Conservation (phyloP, 2,888 invertebrate species). For the Patella caerulea region DNA sequence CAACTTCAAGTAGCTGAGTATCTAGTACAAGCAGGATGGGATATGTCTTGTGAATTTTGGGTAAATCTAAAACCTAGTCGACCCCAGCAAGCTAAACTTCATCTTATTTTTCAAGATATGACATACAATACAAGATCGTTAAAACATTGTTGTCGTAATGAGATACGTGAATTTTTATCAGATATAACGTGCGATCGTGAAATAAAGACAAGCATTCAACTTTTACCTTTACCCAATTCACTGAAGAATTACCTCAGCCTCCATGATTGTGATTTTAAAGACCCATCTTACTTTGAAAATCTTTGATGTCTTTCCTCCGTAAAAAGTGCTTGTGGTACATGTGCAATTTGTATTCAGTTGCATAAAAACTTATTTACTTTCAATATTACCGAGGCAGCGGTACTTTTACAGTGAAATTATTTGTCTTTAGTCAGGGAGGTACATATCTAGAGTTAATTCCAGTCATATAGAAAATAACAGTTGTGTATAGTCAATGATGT, state of each 20-base stretch:
- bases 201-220: slow-evolving; percentile 11
- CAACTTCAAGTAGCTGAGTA: slow-evolving; percentile 43
- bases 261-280: slow-evolving; percentile 17
- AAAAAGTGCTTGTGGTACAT: too few relatives aligned
- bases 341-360: too few relatives aligned
- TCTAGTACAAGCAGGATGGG: slow-evolving; percentile 56
- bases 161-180: slow-evolving; percentile 2
- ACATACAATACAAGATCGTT: slow-evolving; percentile 11
- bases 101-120: slow-evolving; percentile 31
- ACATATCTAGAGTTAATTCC: too few relatives aligned
- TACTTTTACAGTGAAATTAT: too few relatives aligned
- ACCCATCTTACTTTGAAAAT: background rate
- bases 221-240: slow-evolving; percentile 17
- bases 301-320: too few relatives aligned
- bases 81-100: slow-evolving; percentile 33
- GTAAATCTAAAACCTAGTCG: slow-evolving; percentile 40
- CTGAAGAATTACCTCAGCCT: slow-evolving; percentile 19
- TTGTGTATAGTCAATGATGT: too few relatives aligned
- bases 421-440: too few relatives aligned
- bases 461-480: too few relatives aligned
- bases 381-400: too few relatives aligned
- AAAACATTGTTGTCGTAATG: slow-evolving; percentile 8
- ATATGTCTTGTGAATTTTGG: slow-evolving; percentile 41
- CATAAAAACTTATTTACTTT: too few relatives aligned
- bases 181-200: slow-evolving; percentile 12